Evolutionary conservation across 2,113 vertebrate species (phyloP), one percentile per base, ranked within the genome.

Genomic region (Atherinomorus stipes): DNA sequence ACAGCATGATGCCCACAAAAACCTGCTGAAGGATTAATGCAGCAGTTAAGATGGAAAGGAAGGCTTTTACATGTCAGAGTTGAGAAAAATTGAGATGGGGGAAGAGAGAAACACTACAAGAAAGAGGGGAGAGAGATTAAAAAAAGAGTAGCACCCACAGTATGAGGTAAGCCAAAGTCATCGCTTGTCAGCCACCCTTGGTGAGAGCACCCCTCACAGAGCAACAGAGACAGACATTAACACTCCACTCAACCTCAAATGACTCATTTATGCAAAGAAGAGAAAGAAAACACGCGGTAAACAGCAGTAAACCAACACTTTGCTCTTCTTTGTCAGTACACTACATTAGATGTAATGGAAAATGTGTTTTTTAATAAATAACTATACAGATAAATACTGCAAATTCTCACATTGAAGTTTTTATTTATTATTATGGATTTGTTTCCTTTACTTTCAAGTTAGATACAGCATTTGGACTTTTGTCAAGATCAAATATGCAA

Each of bases 81-180:
- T 87, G 86, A 88, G 83, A 78, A 71, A 88, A 89, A 90, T 88
- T 83, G 83, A 88, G 85, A 91, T 68, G 72, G 74, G 57, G 66
- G 68, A 58, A 61, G 71, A 60, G 64, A 71, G 51, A 82, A 85
- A 88, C 66, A 81, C 51, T 75, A 82, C 71, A 73, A 75, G 59
- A 67, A 63, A 78, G 56, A 83, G 80, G 42, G 60, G 63, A 74
- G 79, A 58, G 54, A 82, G 91, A 90, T 91, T 91, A 92, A 90
- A 90, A n/a, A 78, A 86, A 84, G 87, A 85, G 88, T 47, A 71
- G 73, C 74, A 56, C 63, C 80, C 90, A 19, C 91, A 85, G 89
- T 85, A 79, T 90, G 90, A 83, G 88, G 86, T 90, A 91, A 91
- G 86, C 83, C 73, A 76, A 83, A 87, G 83, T 74, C 85, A 57